Base-by-base conservation (phyloP, 2,113 vertebrate genomes). In the Otus sunia region DNA sequence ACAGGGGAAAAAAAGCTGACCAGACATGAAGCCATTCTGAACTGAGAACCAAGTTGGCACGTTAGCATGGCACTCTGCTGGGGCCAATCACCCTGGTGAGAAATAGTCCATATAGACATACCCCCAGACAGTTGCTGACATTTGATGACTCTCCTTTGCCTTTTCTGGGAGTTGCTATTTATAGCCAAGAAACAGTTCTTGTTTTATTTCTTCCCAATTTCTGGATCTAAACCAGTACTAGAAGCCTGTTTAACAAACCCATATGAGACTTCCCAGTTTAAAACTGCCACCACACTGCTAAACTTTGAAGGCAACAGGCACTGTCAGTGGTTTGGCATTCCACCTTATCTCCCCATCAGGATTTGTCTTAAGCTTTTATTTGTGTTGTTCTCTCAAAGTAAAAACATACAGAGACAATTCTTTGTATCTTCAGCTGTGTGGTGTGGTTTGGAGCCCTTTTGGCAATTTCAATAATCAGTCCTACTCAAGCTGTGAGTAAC, bases 341-440 rank as follows among this genome's bases (percentile, higher is more conserved):
- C n/a, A 66, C 22, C 14, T 86, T 74, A 77, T 86, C 64, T 75
- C 36, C 84, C n/a, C 27, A 60, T 90, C 66, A 82, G 16, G 27
- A 43, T 78, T 89, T 91, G 53, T 90, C 27, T 85, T 71, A 59
- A 91, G 29, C 41, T 85, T 85, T 90, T 94, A 39, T 92, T 95
- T 91, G 14, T 64, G 56, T 72, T 89, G 27, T 82, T 81, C 60
- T 78, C 21, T 80, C 67, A 80, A 92, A 91, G 59, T 60, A 13
- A 88, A 95, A 95, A 72, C 36, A 67, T 36, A 63, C 15, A 89
- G 59, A 81, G n/a, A 72, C 34, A 76, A 56, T 25, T 69, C n/a
- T 78, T 86, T 55, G 34, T 79, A 82, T 87, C 81, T 92, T 78
- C 56, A 81, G 50, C 43, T 39, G 21, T 63, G 29, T 81, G 32